Percentiles rank a stretch among this genome's conserved stretches.
Conservation (phyloP, 2,888 invertebrate species). For the Endotricha flammealis region DNA sequence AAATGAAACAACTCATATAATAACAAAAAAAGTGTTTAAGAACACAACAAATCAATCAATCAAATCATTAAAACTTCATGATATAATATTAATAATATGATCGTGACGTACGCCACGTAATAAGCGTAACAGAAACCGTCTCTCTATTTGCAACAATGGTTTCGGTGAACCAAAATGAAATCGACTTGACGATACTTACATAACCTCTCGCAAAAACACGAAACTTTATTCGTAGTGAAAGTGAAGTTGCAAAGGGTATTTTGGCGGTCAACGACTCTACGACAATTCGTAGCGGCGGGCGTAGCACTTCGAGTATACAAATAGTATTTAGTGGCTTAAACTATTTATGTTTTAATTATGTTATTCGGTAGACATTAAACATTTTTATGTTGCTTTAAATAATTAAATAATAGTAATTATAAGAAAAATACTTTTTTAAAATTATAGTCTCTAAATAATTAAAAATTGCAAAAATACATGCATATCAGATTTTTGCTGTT, state of each 20-base stretch:
- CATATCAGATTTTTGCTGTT: too few relatives aligned
- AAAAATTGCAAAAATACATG: too few relatives aligned
- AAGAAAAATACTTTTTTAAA: too few relatives aligned
- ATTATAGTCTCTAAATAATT: too few relatives aligned
- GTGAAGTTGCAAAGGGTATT: conserved; percentile 42
- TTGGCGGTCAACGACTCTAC: conserved; percentile 37
- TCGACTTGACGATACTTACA: conserved; percentile 43
- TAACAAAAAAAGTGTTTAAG: too few relatives aligned
- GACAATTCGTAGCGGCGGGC: conserved; percentile 7
- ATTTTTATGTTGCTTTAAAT: too few relatives aligned
- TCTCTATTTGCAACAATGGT: conserved; percentile 14
- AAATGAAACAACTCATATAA: too few relatives aligned
- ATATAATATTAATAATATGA: not conserved
- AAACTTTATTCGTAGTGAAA: conserved; percentile 59
- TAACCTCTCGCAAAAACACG: conserved; percentile 44
- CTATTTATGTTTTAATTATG: too few relatives aligned
- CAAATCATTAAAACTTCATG: not conserved
- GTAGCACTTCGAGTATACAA: conserved; percentile 20
- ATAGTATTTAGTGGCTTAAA: conserved; percentile 15
- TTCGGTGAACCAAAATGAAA: conserved; percentile 39
- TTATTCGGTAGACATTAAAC: too few relatives aligned
- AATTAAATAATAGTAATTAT: too few relatives aligned
- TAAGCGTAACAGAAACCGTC: conserved; percentile 14
- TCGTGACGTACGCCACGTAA: conserved; percentile 15
- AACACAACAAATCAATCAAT: not conserved